These are phyloP conservation scores for Hemicentrotus pulcherrimus DNA, from an alignment of 35 echinoderm and acorn worm genomes.

Conservation along the genomic window DNA sequence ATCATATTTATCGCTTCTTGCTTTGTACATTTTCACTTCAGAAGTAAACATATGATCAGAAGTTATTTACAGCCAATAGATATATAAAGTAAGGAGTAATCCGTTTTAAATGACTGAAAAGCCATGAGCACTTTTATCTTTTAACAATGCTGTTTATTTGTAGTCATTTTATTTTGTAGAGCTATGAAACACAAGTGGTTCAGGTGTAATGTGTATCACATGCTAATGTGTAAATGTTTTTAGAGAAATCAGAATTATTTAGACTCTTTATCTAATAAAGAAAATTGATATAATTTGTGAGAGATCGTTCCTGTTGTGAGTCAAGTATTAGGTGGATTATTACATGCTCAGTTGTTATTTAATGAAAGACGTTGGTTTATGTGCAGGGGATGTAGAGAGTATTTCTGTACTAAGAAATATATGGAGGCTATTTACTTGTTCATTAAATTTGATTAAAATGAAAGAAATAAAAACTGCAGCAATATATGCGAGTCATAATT, in stretches of 20 bases:
- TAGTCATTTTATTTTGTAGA: background rate
- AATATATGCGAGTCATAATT: background rate
- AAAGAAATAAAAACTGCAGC: background rate
- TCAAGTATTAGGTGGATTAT: background rate
- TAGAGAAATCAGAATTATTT: slow-evolving; percentile 20
- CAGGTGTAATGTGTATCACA: background rate
- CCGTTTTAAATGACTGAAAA: background rate
- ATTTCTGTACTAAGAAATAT: slow-evolving; percentile 14
- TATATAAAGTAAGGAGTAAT: background rate
- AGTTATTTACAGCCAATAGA: no score
- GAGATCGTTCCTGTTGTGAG: background rate
- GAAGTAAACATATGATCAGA: background rate
- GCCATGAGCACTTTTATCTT: background rate
- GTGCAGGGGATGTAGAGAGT: background rate
- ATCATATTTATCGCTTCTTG: background rate
- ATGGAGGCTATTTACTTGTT: slow-evolving; percentile 11
- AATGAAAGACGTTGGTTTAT: background rate
- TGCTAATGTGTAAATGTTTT: background rate
- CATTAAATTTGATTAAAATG: slow-evolving; percentile 8
- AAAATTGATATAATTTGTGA: background rate
- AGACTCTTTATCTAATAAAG: background rate
- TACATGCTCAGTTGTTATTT: background rate
- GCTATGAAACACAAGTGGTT: background rate
- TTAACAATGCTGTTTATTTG: background rate
- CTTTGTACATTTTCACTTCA: background rate